phyloP scores from a whole-genome alignment of 1,140 invertebrate genomes.

The Lordiphosa stackelbergi region DNA sequence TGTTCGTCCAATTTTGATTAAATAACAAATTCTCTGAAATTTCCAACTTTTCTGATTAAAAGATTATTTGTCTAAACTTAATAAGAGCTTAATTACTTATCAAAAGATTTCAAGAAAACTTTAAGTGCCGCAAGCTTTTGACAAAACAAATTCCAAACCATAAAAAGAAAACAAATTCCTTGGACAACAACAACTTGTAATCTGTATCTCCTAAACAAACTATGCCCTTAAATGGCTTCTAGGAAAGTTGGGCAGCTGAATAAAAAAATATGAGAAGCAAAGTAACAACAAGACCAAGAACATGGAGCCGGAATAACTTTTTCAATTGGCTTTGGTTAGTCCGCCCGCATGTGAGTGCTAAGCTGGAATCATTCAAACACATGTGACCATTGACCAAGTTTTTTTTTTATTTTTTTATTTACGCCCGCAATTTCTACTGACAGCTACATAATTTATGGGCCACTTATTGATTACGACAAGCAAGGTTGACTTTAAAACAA shows the following conservation, averaged over 20 bases:
- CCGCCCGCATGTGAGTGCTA: constrained; percentile 11
- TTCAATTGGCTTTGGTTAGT: constrained; percentile 51
- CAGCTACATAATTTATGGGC: constrained; percentile 67
- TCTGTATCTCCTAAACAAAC: constrained; percentile 4
- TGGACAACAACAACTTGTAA: constrained; percentile 5
- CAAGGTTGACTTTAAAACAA: no score
- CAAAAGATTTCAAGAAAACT: constrained; percentile 2
- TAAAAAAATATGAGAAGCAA: constrained; percentile 19
- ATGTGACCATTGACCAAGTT: constrained; percentile 42
- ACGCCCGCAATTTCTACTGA: constrained; percentile 49
- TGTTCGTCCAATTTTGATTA: no score
- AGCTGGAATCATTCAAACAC: constrained; percentile 58
- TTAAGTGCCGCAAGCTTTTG: constrained; percentile 21
- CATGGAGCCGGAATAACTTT: constrained; percentile 51
- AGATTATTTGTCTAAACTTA: background rate
- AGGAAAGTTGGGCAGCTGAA: constrained; percentile 8
- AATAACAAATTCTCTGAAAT: no score
- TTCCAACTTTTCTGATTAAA: no score
- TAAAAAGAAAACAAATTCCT: background rate
- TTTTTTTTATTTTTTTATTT: constrained; percentile 41
- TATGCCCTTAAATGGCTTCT: constrained; percentile 8
- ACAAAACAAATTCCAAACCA: background rate
- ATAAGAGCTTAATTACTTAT: constrained; percentile 1
- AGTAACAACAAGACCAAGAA: constrained; percentile 34
- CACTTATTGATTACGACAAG: constrained; percentile 62